Evolutionary conservation across 2,888 invertebrate species (phyloP).

Genomic region (Synergus itoensis): DNA sequence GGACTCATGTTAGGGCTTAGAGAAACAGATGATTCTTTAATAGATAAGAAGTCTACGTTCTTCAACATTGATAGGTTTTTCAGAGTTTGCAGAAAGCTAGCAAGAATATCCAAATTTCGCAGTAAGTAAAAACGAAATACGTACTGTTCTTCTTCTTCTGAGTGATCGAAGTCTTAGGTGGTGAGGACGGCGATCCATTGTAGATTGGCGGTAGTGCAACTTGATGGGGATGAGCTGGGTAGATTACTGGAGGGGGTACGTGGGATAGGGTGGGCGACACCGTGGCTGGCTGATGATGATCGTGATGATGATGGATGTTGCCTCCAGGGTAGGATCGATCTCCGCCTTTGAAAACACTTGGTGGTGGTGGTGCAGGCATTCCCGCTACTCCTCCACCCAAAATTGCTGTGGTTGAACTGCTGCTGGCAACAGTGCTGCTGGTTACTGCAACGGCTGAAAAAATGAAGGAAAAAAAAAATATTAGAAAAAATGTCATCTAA

Average conservation of each 20-base stretch:
- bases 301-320: slow-evolving; percentile 75
- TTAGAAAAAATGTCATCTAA: slow-evolving; percentile 1
- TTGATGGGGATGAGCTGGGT: slow-evolving; percentile 78
- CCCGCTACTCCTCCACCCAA: slow-evolving; percentile 69
- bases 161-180: slow-evolving; percentile 83
- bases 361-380: slow-evolving; percentile 75
- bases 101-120: background rate
- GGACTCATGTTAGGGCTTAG: too few relatives aligned
- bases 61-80: background rate
- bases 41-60: too few relatives aligned
- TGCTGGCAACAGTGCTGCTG: slow-evolving; percentile 78
- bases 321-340: slow-evolving; percentile 75
- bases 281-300: slow-evolving; percentile 76
- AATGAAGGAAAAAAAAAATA: background rate
- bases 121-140: slow-evolving; percentile 65
- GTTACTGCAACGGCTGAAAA: slow-evolving; percentile 79
- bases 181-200: slow-evolving; percentile 77
- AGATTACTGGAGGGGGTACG: slow-evolving; percentile 79
- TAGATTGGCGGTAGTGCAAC: slow-evolving; percentile 78
- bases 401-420: slow-evolving; percentile 74
- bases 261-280: slow-evolving; percentile 80
- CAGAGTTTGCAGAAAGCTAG: background rate
- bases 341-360: slow-evolving; percentile 77
- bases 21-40: too few relatives aligned
- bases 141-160: slow-evolving; percentile 82